These are phyloP conservation scores for Porites evermanni DNA, from an alignment of 92 coral and sea anemone species.

Conservation along the genomic window DNA sequence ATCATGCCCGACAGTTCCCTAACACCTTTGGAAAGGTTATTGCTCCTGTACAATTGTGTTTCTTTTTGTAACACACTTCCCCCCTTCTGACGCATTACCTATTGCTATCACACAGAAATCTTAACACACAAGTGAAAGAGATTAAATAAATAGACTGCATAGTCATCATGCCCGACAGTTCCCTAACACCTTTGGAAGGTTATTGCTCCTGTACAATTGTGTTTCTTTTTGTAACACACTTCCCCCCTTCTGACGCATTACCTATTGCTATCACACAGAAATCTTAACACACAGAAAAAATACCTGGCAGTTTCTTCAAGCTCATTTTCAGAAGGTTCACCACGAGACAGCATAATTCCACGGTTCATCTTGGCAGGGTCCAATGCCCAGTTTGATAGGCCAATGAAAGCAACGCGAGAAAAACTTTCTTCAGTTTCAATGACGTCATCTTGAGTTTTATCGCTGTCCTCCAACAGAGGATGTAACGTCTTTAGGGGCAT, in stretches of 20 bases:
- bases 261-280: neutral
- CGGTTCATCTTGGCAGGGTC: conserved; percentile 77
- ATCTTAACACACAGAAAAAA: neutral
- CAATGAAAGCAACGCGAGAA: conserved; percentile 73
- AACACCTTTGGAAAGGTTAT: too few species aligned
- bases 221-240: neutral
- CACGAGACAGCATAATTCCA: conserved; percentile 67
- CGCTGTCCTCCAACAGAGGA: conserved; percentile 76
- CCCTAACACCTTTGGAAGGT: too few species aligned
- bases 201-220: too few species aligned
- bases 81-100: neutral
- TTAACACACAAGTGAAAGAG: neutral
- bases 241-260: neutral
- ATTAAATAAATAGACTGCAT: too few species aligned
- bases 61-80: neutral
- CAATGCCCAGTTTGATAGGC: conserved; percentile 78
- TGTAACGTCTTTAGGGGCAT: conserved; percentile 81
- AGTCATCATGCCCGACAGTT: too few species aligned
- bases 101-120: neutral
- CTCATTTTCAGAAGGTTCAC: conserved; percentile 59
- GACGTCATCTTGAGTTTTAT: conserved; percentile 45
- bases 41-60: too few species aligned
- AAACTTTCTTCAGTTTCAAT: conserved; percentile 51
- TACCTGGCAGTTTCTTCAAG: conserved; percentile 71
- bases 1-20: too few species aligned